Conservation (phyloP, 2,113 vertebrate genomes). For the Antigone vipio region DNA sequence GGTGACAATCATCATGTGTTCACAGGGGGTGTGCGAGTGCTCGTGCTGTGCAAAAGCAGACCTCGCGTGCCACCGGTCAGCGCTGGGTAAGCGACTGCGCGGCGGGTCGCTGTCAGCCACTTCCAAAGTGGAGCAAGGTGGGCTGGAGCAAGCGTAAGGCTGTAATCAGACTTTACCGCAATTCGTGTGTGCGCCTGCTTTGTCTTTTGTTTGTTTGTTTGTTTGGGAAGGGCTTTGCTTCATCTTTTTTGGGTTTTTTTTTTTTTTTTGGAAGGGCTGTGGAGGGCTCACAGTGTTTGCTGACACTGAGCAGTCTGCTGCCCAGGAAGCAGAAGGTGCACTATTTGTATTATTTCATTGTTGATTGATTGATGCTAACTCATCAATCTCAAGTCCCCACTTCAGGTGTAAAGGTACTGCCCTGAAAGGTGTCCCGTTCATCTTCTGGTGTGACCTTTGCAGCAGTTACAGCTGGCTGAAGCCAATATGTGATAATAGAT, state of each 20-base stretch:
- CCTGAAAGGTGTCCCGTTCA: not conserved
- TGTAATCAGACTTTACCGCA: not conserved
- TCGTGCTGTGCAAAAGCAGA: not conserved
- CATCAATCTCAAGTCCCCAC: not conserved
- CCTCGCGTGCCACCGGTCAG: not conserved
- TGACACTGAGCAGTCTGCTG: not conserved
- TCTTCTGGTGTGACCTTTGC: accelerated
- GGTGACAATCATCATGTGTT: not conserved
- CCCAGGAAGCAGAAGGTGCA: not conserved
- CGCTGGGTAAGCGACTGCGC: not conserved
- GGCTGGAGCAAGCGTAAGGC: not conserved
- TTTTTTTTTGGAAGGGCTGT: not conserved
- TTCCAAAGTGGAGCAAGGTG: not conserved
- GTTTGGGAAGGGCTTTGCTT: no score
- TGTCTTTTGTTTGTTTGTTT: not conserved
- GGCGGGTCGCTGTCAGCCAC: accelerated
- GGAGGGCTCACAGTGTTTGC: not conserved
- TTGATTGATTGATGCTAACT: not conserved
- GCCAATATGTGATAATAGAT: not conserved
- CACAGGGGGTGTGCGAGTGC: no score
- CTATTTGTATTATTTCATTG: not conserved
- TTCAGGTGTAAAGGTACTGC: not conserved
- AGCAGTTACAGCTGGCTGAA: not conserved
- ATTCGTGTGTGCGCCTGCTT: accelerated
- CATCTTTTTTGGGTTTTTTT: not conserved